A percentile compares a stretch with the other conserved stretches of the same genome.
Conservation (phyloP, 1,140 invertebrate species). For the Sipha flava region DNA sequence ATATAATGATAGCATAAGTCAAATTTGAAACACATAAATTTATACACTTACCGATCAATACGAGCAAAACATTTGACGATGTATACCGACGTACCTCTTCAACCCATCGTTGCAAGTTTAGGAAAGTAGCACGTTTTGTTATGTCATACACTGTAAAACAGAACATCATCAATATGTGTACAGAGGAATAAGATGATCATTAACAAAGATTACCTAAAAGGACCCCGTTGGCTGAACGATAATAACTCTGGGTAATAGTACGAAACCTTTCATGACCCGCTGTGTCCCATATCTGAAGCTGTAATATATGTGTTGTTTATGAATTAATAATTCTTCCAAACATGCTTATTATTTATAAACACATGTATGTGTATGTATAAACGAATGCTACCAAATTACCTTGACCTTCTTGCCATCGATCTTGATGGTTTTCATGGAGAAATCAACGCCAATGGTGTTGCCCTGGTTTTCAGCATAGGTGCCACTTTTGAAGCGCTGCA, state of each 20-base stretch:
- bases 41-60: conserved; percentile 65
- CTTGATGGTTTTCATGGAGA: conserved; percentile 90
- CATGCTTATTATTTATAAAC: no score
- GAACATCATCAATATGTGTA: not conserved
- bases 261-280: conserved; percentile 87
- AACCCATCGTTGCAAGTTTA: conserved; percentile 83
- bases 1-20: not conserved
- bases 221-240: conserved; percentile 83
- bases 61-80: conserved; percentile 77
- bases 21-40: not conserved
- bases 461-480: conserved; percentile 87
- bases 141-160: conserved; percentile 78
- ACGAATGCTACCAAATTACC: no score
- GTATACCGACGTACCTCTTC: conserved; percentile 89
- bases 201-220: conserved; percentile 60
- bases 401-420: conserved; percentile 89
- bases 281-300: conserved; percentile 92
- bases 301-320: conserved; percentile 42
- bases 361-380: no score
- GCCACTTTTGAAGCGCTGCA: conserved; percentile 86
- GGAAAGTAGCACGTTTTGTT: conserved; percentile 80
- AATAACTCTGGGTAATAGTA: conserved; percentile 90
- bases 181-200: not conserved
- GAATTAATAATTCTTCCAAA: no score
- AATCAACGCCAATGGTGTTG: conserved; percentile 92